These are phyloP conservation scores for Myotis yumanensis DNA, from an alignment of 2,113 vertebrate genomes.

Conservation along the genomic window DNA sequence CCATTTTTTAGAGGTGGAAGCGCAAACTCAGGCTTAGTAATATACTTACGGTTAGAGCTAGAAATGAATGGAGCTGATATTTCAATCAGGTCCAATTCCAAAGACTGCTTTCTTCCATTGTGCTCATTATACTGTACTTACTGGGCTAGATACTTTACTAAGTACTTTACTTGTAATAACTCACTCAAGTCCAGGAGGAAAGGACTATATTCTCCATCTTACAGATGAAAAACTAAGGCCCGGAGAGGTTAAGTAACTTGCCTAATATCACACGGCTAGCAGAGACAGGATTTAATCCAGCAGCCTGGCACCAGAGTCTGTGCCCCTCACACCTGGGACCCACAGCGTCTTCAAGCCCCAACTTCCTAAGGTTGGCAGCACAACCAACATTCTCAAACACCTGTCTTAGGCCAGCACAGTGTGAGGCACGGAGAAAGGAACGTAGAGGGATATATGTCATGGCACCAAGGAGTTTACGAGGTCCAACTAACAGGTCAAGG, in stretches of 20 bases:
- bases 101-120: not conserved
- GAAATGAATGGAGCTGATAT: not conserved
- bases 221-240: not conserved
- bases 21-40: not conserved
- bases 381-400: not conserved
- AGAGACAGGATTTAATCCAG: not conserved
- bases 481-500: not conserved
- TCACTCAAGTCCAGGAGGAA: not conserved
- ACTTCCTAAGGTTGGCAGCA: not conserved
- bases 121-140: not conserved
- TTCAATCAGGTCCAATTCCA: not conserved
- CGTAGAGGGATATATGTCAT: not conserved
- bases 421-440: not conserved
- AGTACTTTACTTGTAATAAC: not conserved
- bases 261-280: not conserved
- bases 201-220: not conserved
- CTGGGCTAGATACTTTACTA: not conserved
- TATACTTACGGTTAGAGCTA: not conserved
- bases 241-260: not conserved
- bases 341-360: not conserved
- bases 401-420: not conserved
- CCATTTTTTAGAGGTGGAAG: not conserved
- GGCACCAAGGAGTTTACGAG: not conserved
- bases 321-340: not conserved
- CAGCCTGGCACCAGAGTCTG: not conserved